Base-by-base conservation (phyloP, 1,140 invertebrate genomes). In the Drosophila triauraria region DNA sequence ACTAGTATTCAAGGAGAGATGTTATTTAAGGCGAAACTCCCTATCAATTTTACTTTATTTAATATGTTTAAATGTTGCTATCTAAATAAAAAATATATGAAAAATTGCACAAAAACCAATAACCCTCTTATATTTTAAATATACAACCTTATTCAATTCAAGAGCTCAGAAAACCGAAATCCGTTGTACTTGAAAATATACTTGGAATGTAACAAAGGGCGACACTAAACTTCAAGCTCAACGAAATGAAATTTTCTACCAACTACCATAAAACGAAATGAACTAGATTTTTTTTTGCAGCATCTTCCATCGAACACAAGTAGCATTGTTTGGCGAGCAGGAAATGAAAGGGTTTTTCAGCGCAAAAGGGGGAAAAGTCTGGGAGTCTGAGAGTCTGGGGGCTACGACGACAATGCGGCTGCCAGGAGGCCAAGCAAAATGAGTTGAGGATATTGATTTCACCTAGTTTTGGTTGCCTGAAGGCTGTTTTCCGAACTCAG, bases 401-500 rank as follows among this genome's bases (percentile, higher is more conserved):
- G 51, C 53, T 46, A 35, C 61, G 61, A 78, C 44, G 53, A 69
- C 78, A 77, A 85, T 81, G 82, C 60, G 71, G 48, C 53, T 75
- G 69, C 65, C 61, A 69, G 64, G 32, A 63, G 47, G 62, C 74
- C 53, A 57, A 57, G 68, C 68, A 83, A 70, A 87, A 88, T 88
- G 77, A 80, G 61, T 83, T 67, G 75, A 83, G 80, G 54, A 77
- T 87, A 87, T 87, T 84, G 84, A 88, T 88, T 88, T 88, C 80
- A 83, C 77, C 80, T 88, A 88, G 64, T 87, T 88, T 63, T 56
- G 40, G 71, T 72, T 79, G 48, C 50, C 50, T 58, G 40, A 63
- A 51, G 62, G 60, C 74, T 75, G 68, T 42, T 61, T 74, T 68
- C 44, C 32, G 35, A 60, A 59, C 69, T 42, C 27, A 27, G 51